Base-by-base conservation (phyloP, 1,140 invertebrate species). In the Bombus polaris region DNA sequence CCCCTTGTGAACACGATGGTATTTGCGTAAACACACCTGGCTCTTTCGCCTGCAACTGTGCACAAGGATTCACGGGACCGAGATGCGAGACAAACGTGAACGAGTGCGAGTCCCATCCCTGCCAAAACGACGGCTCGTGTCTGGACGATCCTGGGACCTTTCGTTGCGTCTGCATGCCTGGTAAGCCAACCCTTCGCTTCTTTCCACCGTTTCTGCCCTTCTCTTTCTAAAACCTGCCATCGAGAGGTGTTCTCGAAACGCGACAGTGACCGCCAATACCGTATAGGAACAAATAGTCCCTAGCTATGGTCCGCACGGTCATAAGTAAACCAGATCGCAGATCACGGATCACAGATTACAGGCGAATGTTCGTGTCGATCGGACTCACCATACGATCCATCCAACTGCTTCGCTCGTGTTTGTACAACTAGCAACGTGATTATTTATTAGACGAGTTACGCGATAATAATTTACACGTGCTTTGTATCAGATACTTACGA, bases 151-250 rank as follows among this genome's bases (percentile, higher is more conserved):
- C 98, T n/a, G 98, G 98, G 9, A 98, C 98, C 10, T 99, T 98
- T 95, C 96, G 98, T 89, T 99, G 98, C 92, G 98, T 99, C 92
- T 99, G 99, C 94, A 99, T 99, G 98, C 98, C 98, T 94, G 98
- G 98, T 99, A 96, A 97, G 97, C 94, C 37, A 42, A 32, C 13
- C 28, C 66, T 22, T 80, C 37, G 37, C 25, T 72, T 88, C 57
- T 8, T 59, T 42, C 28, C 12, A 8, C 44, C 47, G 28, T 65
- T 79, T 37, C 62, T 9, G 32, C 44, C 65, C 6, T 66, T 18
- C 6, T 66, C n/a, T 32, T 5, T 66, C 44, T 28, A 57, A 53
- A 13, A 47, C n/a, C 28, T 9, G 8, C 39, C 25, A 28, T 32
- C 13, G n/a, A 53, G 44, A 25, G 25, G 35, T 37, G 25, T 42